Conservation (phyloP, 2,797 vertebrate genomes). For the Muraenolepis orangiensis region DNA sequence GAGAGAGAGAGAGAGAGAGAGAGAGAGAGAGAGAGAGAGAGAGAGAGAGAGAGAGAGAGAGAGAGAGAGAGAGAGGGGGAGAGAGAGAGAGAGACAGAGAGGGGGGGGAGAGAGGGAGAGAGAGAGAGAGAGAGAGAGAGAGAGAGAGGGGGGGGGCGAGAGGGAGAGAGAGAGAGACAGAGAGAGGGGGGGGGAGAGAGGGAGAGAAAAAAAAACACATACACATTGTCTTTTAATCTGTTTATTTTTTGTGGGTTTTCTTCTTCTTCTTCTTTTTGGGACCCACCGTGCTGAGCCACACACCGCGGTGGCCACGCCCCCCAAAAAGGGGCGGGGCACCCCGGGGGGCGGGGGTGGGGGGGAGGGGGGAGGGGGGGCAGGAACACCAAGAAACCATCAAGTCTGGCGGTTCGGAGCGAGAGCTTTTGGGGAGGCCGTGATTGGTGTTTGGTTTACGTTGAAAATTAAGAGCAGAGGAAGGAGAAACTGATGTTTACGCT, state of each 20-base stretch:
- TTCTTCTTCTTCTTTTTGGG: slow-evolving; percentile 7
- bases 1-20: no score
- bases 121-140: neutral
- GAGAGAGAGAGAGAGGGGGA: neutral
- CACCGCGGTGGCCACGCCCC: slow-evolving; percentile 49
- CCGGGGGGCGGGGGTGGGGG: slow-evolving; percentile 57
- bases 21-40: neutral
- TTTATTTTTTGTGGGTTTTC: slow-evolving; percentile 24
- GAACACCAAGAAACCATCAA: slow-evolving; percentile 76
- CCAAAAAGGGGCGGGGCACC: slow-evolving; percentile 61
- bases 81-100: no score
- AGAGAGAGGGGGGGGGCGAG: neutral
- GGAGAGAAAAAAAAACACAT: neutral
- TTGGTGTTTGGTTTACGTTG: slow-evolving; percentile 72
- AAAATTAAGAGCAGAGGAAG: slow-evolving; percentile 72
- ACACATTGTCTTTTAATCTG: slow-evolving; percentile 21
- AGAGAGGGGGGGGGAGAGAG: neutral
- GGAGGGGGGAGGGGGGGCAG: no score
- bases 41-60: neutral
- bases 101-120: neutral
- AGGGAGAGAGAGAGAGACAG: neutral
- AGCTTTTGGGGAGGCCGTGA: slow-evolving; percentile 53
- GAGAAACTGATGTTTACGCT: slow-evolving; percentile 72
- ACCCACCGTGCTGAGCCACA: slow-evolving; percentile 55
- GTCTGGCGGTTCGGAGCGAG: slow-evolving; percentile 64